A percentile compares a stretch with the other conserved stretches of the same genome.
These are phyloP conservation scores for Formica exsecta DNA, from an alignment of 1,140 invertebrate species.

Conservation along the genomic window DNA sequence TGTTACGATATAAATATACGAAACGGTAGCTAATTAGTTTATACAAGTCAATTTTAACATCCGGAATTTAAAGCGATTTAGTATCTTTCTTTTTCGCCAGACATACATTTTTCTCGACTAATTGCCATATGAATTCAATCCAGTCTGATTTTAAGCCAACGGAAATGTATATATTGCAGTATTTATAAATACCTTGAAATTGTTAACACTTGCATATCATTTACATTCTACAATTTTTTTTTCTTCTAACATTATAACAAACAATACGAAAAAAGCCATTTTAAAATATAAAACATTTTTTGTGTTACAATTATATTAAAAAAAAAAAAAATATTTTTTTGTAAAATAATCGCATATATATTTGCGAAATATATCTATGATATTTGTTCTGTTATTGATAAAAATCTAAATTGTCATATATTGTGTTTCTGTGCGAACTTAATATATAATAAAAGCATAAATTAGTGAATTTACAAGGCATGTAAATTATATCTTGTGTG, in stretches of 20 bases:
- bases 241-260: not conserved
- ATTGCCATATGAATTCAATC: conserved; percentile 77
- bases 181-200: not conserved
- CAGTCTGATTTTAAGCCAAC: not conserved
- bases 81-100: not conserved
- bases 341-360: no score
- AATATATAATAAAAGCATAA: not conserved
- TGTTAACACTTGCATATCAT: not conserved
- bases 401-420: not conserved
- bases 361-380: not conserved
- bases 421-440: not conserved
- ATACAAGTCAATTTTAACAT: conserved; percentile 71
- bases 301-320: not conserved
- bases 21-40: conserved; percentile 80
- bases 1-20: conserved; percentile 65
- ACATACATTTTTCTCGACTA: conserved; percentile 56
- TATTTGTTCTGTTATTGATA: not conserved
- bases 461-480: no score
- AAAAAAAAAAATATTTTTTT: no score
- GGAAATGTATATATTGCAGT: conserved; percentile 8
- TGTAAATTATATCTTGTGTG: not conserved
- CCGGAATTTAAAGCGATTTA: not conserved
- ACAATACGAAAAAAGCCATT: not conserved
- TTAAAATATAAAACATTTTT: not conserved
- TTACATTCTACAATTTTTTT: not conserved